A percentile compares a stretch with the other conserved stretches of the same genome.
Evolutionary conservation across 1,140 invertebrate genomes (phyloP).

Genomic region (Calycopis cecrops): DNA sequence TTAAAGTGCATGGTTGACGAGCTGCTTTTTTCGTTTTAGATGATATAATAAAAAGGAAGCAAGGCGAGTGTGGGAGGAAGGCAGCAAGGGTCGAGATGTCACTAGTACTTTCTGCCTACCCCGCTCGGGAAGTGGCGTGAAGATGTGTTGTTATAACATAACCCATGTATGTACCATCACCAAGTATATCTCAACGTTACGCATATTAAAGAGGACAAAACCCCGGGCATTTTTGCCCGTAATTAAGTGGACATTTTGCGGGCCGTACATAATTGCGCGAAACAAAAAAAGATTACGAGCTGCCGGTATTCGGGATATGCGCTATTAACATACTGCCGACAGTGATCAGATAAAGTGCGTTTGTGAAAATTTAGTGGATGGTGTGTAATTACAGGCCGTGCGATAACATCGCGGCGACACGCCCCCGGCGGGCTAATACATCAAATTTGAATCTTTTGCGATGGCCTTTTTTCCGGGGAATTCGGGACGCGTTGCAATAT

Average conservation of each 20-base stretch:
- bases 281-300: conserved; percentile 29
- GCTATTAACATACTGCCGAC: conserved; percentile 57
- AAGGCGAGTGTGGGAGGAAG: too few relatives aligned
- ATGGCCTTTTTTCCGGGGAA: conserved; percentile 16
- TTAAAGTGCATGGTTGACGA: too few relatives aligned
- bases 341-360: conserved; percentile 54
- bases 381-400: conserved; percentile 48
- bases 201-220: conserved; percentile 2
- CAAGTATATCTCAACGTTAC: not conserved
- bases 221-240: not conserved
- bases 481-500: not conserved
- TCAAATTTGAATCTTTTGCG: conserved; percentile 29
- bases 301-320: conserved; percentile 52
- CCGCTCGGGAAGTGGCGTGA: too few relatives aligned
- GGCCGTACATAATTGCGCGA: conserved; percentile 23
- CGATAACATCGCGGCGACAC: conserved; percentile 52
- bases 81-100: too few relatives aligned
- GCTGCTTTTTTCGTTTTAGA: too few relatives aligned
- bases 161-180: too few relatives aligned
- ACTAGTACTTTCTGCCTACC: too few relatives aligned
- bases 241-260: conserved; percentile 9
- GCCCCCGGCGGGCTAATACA: conserved; percentile 45
- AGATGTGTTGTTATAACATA: too few relatives aligned
- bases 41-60: too few relatives aligned
- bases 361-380: conserved; percentile 66